Evolutionary conservation across 2,888 invertebrate species (phyloP).

Genomic region (Cyrtodaria siliqua): DNA sequence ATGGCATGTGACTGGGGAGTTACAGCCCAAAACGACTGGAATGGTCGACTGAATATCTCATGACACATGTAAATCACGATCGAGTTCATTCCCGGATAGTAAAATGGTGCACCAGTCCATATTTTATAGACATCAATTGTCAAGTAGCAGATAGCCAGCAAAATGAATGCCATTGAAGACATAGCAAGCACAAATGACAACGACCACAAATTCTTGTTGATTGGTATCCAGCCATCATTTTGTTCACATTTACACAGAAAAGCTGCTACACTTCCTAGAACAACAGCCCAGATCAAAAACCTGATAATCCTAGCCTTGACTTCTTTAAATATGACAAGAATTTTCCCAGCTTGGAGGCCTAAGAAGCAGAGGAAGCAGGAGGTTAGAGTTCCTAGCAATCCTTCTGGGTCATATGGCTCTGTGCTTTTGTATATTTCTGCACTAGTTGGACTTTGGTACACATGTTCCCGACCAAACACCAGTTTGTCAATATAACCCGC

Average conservation of each 20-base stretch:
- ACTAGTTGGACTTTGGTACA: conserved; percentile 91
- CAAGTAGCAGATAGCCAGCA: conserved; percentile 91
- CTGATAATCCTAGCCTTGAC: conserved; percentile 88
- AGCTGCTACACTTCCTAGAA: conserved; percentile 88
- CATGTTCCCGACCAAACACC: conserved; percentile 91
- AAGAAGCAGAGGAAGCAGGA: conserved; percentile 86
- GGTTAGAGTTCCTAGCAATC: conserved; percentile 90
- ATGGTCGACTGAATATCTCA: conserved; percentile 87
- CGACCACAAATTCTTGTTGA: conserved; percentile 98
- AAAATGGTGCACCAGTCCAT: conserved; percentile 95
- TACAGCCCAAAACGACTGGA: conserved; percentile 53
- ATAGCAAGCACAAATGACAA: conserved; percentile 95
- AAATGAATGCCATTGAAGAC: conserved; percentile 91
- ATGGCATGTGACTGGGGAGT: conserved; percentile 89
- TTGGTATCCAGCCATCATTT: conserved; percentile 93
- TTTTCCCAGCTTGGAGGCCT: conserved; percentile 90
- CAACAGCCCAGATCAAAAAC: conserved; percentile 92
- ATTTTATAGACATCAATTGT: conserved; percentile 91
- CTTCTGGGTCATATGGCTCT: conserved; percentile 93
- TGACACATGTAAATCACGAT: conserved; percentile 96
- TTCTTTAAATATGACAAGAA: conserved; percentile 88
- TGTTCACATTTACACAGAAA: conserved; percentile 90
- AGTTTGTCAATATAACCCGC: conserved; percentile 94
- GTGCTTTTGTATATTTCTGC: conserved; percentile 88
- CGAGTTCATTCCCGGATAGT: conserved; percentile 95